Evolutionary conservation across 2,797 vertebrate genomes (phyloP).

Genomic region (Urosaurus nigricauda): DNA sequence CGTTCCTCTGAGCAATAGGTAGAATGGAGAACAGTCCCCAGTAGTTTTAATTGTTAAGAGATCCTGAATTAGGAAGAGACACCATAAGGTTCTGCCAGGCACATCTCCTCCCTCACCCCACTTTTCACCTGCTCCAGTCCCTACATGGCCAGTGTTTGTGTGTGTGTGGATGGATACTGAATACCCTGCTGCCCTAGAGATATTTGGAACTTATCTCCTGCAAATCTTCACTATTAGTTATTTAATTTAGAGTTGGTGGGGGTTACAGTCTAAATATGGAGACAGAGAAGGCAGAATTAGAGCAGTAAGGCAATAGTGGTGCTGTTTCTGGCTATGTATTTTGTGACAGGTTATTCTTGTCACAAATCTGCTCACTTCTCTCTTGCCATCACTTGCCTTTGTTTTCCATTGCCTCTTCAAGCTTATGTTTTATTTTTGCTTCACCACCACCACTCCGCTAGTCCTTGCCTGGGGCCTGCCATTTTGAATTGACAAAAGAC

Average conservation of each 20-base stretch:
- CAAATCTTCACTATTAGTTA: neutral
- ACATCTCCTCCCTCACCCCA: no score
- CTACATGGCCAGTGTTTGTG: no score
- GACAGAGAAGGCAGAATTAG: neutral
- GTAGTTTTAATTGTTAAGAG: no score
- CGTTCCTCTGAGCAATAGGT: neutral
- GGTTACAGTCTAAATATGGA: neutral
- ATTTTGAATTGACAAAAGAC: neutral
- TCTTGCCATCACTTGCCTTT: neutral
- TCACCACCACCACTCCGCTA: neutral
- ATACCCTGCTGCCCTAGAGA: neutral
- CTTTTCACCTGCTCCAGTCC: no score
- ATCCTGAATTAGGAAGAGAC: no score
- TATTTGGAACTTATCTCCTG: neutral
- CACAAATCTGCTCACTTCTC: neutral
- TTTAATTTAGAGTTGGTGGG: neutral
- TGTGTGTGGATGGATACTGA: no score
- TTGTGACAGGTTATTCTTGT: neutral
- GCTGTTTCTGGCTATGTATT: neutral
- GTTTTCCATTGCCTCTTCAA: neutral
- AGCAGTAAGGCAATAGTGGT: no score
- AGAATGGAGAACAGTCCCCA: no score
- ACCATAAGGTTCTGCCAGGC: no score
- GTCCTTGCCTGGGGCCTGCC: no score
- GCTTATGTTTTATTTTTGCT: neutral